A percentile compares a stretch with the other conserved stretches of the same genome.
phyloP scores from a whole-genome alignment of 2,797 vertebrate genomes.

The Crax fasciolata region DNA sequence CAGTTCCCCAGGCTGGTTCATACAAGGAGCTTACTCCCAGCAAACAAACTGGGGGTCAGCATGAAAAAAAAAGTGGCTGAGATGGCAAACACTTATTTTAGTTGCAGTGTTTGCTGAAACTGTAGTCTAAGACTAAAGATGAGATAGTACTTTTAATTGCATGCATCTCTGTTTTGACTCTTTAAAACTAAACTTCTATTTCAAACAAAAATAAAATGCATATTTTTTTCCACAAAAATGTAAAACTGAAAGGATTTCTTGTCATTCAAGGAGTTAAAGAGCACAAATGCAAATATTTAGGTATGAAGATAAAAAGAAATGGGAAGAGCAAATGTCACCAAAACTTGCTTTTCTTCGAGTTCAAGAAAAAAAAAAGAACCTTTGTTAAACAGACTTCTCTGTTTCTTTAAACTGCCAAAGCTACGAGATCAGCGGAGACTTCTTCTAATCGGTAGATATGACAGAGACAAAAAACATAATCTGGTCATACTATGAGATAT shows the following conservation, averaged over 20 bases:
- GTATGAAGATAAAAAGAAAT: background rate
- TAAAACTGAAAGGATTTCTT: background rate
- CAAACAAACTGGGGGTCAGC: background rate
- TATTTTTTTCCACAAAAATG: background rate
- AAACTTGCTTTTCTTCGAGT: background rate
- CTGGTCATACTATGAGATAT: background rate
- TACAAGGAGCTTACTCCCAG: background rate
- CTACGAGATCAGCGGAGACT: background rate
- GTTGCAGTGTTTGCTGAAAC: background rate
- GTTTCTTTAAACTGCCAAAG: slow-evolving; percentile 15
- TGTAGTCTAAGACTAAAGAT: background rate
- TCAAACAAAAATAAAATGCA: background rate
- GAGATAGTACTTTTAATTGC: background rate
- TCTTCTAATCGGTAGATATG: background rate
- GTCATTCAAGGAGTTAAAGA: background rate
- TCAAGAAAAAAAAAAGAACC: background rate
- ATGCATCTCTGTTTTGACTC: background rate
- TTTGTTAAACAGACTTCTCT: slow-evolving; percentile 1
- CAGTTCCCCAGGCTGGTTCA: background rate
- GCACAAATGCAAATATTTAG: background rate
- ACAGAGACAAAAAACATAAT: background rate
- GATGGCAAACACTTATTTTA: background rate
- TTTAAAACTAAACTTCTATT: background rate
- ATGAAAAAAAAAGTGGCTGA: fast-evolving
- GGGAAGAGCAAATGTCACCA: background rate